Base-by-base conservation (phyloP, 2,113 vertebrate species). In the Dicerorhinus sumatrensis region DNA sequence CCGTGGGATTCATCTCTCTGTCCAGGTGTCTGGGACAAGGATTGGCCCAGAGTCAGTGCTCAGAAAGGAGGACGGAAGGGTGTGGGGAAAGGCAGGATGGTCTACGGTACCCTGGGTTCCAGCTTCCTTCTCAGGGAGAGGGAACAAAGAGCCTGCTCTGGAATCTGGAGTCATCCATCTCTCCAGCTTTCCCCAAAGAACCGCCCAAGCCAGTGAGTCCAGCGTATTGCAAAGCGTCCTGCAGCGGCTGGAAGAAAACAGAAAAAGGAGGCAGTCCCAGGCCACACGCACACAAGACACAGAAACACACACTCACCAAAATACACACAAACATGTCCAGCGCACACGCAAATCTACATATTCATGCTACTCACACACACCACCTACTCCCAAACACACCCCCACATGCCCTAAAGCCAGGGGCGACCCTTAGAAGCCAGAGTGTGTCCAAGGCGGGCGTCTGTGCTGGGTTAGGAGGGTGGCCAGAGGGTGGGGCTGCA, bases 321-420 rank as follows among this genome's bases (percentile, higher is more conserved):
- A 23, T 2, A 91, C 23, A 42, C 0, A 1, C 25, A 48, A 8
- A 33, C 58, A 56, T 1, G 17, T 29, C 4, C 36, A 21, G 73
- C 27, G 31, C 1, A 1, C 29, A 13, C 8, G 48, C 56, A 65
- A 23, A 39, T 21, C 23, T 62, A 18, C 33, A 1, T 4, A n/a
- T 11, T 4, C 29, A 8, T 9, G 16, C 18, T 10, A 8, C 20
- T 6, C 42, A 70, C n/a, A 65, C n/a, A 65, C 4, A 63, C 27
- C 1, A 27, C 2, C 46, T 2, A 3, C 11, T 65, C 33, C 2
- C 17, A 9, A 48, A 42, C 5, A 0, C 0, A 18, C 14, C 21
- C 0, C 8, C 25, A 58, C 4, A 21, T 3, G 2, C 21, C 33
- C 21, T 17, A 69, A 51, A 89, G 18, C n/a, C 10, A 14, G 21